Base-by-base conservation (phyloP, 2,113 vertebrate genomes). In the Nothobranchius furzeri region DNA sequence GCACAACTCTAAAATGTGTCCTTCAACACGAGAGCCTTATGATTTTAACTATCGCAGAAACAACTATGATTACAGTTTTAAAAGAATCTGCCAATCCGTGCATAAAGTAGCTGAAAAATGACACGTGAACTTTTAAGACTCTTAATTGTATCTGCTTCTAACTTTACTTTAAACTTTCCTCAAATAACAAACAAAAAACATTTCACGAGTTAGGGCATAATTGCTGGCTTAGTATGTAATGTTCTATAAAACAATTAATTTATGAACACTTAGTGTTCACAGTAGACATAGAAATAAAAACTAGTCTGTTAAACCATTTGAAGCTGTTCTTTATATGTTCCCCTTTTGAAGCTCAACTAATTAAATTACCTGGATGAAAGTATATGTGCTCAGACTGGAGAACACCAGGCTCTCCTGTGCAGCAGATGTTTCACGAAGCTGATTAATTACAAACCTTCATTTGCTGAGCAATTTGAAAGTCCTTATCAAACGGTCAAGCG, bases 401-500 rank as follows among this genome's bases (percentile, higher is more conserved):
- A 45, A 64, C 36, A 56, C 14, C 48, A n/a, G 49, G 48, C 36
- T 55, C 15, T 67, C 50, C 56, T 70, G 50, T 70, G 66, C 48
- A 64, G 70, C 77, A 73, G 61, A 69, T 73, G 50, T 72, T 77
- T 57, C 45, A 52, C 53, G 13, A 10, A 12, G 60, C 48, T 71
- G 58, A 77, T 73, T 65, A 70, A 81, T 75, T 69, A 69, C 49
- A 71, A 76, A 68, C 46, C 40, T 73, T 40, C 56, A 68, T 61
- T 68, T 67, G 63, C 37, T 59, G 61, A 79, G 43, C 60, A 61
- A 42, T 70, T 36, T 25, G n/a, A 68, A 65, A 53, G 30, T 55
- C 59, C 59, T 79, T 51, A 59, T 78, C 61, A 68, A 72, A 60
- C 52, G 3, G 68, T 51, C n/a, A 25, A 20, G 49, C 55, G 51